Conservation (phyloP, 2,888 invertebrate genomes). For the Microctonus brassicae region DNA sequence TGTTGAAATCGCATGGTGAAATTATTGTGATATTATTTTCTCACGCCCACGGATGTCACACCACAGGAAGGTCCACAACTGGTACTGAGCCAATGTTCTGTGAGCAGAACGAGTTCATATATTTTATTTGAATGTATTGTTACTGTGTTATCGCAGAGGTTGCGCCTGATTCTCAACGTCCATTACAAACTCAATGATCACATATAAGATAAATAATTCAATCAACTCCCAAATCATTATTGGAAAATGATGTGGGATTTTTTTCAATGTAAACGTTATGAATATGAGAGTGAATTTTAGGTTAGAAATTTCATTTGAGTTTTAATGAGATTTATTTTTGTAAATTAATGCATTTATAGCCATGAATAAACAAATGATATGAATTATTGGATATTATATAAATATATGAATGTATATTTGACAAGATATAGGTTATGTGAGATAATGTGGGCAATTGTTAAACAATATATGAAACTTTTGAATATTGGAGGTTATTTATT, state of each 20-base stretch:
- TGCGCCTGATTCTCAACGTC: not conserved
- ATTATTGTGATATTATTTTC: not conserved
- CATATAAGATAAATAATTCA: not conserved
- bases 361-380: too few relatives aligned
- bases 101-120: not conserved
- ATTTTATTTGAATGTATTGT: conserved; percentile 9
- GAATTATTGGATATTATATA: too few relatives aligned
- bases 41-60: not conserved
- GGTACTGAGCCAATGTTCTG: conserved; percentile 3
- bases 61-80: not conserved
- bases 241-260: not conserved
- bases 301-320: too few relatives aligned
- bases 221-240: not conserved
- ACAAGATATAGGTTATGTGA: too few relatives aligned
- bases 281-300: too few relatives aligned
- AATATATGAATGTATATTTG: too few relatives aligned
- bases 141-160: conserved; percentile 15
- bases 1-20: not conserved
- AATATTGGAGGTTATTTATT: too few relatives aligned
- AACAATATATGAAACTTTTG: too few relatives aligned
- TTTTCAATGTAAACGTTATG: not conserved
- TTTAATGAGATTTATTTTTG: too few relatives aligned
- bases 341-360: too few relatives aligned
- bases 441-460: too few relatives aligned
- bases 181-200: not conserved